phyloP scores from a whole-genome alignment of 2,113 vertebrate species.

The Zeus faber region DNA sequence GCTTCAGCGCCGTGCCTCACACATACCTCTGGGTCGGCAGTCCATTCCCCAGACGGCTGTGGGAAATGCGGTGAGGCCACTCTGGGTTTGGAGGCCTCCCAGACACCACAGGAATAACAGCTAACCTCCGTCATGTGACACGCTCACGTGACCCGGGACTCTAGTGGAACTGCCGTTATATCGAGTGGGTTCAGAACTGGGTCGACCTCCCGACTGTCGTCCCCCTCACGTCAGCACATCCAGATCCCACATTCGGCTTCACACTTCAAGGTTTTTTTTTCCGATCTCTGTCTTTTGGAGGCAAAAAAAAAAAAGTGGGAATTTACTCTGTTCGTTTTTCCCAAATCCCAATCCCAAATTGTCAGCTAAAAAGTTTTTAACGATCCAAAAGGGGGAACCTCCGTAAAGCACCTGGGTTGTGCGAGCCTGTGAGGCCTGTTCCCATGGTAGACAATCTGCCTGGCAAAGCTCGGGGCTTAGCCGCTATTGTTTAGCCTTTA shows the following conservation, averaged over 20 bases:
- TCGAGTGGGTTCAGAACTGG: background rate
- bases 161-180: slow-evolving; percentile 1
- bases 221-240: too few relatives aligned
- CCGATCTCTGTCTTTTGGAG: background rate
- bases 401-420: slow-evolving; percentile 54
- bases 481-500: slow-evolving; percentile 55
- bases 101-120: slow-evolving; percentile 58
- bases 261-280: background rate
- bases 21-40: slow-evolving; percentile 66
- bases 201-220: too few relatives aligned
- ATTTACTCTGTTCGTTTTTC: too few relatives aligned
- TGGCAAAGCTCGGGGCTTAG: slow-evolving; percentile 50
- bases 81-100: slow-evolving; percentile 70
- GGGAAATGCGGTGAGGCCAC: slow-evolving; percentile 71
- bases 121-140: slow-evolving; percentile 51
- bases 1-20: slow-evolving; percentile 58
- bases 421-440: slow-evolving; percentile 40
- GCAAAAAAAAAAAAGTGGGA: background rate
- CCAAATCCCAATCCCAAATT: too few relatives aligned
- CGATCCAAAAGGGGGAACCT: too few relatives aligned
- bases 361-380: too few relatives aligned
- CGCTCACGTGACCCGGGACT: slow-evolving; percentile 44
- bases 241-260: too few relatives aligned
- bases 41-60: slow-evolving; percentile 70
- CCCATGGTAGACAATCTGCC: slow-evolving; percentile 45